phyloP scores from a whole-genome alignment of 2,888 invertebrate species.

The Rapana venosa region DNA sequence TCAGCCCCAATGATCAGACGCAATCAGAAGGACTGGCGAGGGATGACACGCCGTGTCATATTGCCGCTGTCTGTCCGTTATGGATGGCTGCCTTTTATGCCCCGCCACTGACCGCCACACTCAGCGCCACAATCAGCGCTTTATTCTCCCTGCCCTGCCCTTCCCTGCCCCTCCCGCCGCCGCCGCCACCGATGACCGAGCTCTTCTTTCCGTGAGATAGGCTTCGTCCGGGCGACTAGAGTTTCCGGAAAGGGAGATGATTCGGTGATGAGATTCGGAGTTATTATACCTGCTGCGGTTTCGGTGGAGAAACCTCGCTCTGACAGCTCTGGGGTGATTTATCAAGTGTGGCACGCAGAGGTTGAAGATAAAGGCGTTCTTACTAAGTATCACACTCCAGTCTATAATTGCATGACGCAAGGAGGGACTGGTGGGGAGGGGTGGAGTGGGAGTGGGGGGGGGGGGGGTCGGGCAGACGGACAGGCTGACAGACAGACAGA shows the following conservation, averaged over 20 bases:
- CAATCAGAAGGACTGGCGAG: conserved; percentile 33
- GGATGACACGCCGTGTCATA: conserved; percentile 42
- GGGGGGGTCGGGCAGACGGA: background rate
- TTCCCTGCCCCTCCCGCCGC: background rate
- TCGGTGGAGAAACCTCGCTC: background rate
- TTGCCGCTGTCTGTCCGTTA: conserved; percentile 41
- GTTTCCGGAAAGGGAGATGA: conserved; percentile 38
- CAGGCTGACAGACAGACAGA: background rate
- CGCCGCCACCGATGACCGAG: conserved; percentile 31
- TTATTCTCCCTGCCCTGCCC: background rate
- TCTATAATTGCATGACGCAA: background rate
- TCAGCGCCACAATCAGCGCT: conserved; percentile 33
- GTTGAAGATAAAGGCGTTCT: conserved; percentile 11
- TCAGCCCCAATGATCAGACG: conserved; percentile 7
- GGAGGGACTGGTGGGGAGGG: no score
- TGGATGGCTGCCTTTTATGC: conserved; percentile 41
- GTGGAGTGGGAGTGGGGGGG: no score
- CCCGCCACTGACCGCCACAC: conserved; percentile 33
- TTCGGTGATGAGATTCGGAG: conserved; percentile 36
- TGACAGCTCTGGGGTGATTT: conserved; percentile 26
- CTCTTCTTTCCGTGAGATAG: conserved; percentile 42
- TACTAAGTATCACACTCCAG: conserved; percentile 5
- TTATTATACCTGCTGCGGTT: conserved; percentile 36
- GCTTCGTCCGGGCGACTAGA: background rate
- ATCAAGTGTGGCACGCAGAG: conserved; percentile 30